A percentile compares a stretch with the other conserved stretches of the same genome.
Conservation (phyloP, 2,797 vertebrate genomes). For the Hypotaenidia okinawae region DNA sequence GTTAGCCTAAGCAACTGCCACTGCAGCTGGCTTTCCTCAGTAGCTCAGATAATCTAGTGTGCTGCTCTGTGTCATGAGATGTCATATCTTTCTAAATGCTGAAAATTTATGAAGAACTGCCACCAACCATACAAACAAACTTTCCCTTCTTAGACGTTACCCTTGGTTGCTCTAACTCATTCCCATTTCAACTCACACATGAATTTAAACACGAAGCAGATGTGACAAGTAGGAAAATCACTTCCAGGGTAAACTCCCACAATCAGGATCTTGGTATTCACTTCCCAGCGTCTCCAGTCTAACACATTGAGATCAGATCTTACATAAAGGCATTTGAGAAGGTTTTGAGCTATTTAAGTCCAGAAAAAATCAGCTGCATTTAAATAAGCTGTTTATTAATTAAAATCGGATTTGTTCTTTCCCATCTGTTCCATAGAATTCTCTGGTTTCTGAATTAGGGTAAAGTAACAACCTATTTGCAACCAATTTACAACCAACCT, state of each 20-base stretch:
- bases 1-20: neutral
- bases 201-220: neutral
- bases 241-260: neutral
- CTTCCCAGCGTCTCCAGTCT: neutral
- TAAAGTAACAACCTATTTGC: neutral
- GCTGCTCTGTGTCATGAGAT: neutral
- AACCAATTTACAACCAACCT: neutral
- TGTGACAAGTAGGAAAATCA: neutral
- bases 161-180: neutral
- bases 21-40: neutral
- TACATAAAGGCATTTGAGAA: neutral
- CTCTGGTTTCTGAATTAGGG: neutral
- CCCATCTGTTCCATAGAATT: neutral
- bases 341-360: neutral
- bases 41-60: neutral
- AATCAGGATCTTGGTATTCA: neutral
- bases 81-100: neutral
- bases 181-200: neutral
- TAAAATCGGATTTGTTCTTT: neutral
- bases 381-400: neutral
- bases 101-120: neutral
- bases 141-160: neutral
- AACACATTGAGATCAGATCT: neutral
- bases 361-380: neutral
- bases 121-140: rapidly evolving